phyloP scores from a whole-genome alignment of 2,797 vertebrate species.

The Cephalopachus bancanus region DNA sequence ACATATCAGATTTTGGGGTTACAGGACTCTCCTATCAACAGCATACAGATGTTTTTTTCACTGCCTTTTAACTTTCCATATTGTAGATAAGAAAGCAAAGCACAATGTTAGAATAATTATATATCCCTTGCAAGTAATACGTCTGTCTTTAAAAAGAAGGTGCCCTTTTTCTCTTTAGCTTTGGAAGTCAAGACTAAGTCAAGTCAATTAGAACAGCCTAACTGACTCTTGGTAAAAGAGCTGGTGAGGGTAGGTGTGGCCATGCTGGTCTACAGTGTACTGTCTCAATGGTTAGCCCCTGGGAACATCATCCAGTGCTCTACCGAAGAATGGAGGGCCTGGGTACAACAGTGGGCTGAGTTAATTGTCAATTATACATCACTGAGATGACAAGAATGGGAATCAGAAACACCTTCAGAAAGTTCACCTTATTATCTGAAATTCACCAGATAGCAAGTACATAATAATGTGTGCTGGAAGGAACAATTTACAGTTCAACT shows the following conservation, averaged over 20 bases:
- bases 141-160: not conserved
- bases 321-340: not conserved
- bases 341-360: not conserved
- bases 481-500: not conserved
- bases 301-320: not conserved
- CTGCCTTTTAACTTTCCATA: not conserved
- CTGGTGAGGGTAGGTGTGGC: rapidly evolving
- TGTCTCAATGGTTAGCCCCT: rapidly evolving
- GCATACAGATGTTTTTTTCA: not conserved
- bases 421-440: not conserved
- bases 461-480: not conserved
- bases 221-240: not conserved
- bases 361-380: not conserved
- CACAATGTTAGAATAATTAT: not conserved
- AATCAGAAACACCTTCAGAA: not conserved
- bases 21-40: not conserved
- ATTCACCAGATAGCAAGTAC: not conserved
- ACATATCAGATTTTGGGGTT: not conserved
- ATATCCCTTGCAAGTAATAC: not conserved
- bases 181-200: not conserved
- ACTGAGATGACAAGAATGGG: not conserved
- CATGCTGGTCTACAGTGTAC: rapidly evolving
- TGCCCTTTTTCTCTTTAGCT: not conserved
- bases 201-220: not conserved
- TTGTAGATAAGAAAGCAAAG: not conserved